Evolutionary conservation across 2,113 vertebrate species (phyloP).

Genomic region (Saguinus midas): DNA sequence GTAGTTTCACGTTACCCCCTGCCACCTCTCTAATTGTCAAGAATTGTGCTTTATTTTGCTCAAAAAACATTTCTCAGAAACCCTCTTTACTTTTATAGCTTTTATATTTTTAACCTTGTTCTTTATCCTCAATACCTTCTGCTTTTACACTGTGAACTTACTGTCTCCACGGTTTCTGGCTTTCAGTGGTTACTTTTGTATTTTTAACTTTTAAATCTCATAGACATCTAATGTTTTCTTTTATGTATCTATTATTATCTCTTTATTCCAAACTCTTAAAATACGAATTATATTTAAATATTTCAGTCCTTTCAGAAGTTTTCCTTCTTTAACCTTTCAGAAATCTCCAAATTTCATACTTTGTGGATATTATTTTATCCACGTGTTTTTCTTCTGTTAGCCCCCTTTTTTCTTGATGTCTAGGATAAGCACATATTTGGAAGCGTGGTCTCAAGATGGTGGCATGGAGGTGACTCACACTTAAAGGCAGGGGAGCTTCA

Average conservation of each 20-base stretch:
- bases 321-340: background rate
- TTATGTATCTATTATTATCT: background rate
- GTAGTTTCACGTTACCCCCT: background rate
- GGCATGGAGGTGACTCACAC: background rate
- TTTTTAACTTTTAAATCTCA: background rate
- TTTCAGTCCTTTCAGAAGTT: background rate
- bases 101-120: background rate
- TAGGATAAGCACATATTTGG: background rate
- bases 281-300: background rate
- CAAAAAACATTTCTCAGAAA: background rate
- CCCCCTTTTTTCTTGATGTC: background rate
- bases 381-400: background rate
- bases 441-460: background rate
- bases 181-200: background rate
- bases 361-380: background rate
- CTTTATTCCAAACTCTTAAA: background rate
- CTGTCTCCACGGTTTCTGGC: background rate
- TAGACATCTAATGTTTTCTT: background rate
- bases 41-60: background rate
- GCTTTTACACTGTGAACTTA: background rate
- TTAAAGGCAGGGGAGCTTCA: background rate
- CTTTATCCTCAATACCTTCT: background rate
- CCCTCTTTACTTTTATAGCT: background rate
- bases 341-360: background rate
- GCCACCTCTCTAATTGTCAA: background rate